Percentiles rank a stretch among this genome's conserved stretches.
Evolutionary conservation across 1,140 invertebrate species (phyloP).

Genomic region (Bombus impatiens): DNA sequence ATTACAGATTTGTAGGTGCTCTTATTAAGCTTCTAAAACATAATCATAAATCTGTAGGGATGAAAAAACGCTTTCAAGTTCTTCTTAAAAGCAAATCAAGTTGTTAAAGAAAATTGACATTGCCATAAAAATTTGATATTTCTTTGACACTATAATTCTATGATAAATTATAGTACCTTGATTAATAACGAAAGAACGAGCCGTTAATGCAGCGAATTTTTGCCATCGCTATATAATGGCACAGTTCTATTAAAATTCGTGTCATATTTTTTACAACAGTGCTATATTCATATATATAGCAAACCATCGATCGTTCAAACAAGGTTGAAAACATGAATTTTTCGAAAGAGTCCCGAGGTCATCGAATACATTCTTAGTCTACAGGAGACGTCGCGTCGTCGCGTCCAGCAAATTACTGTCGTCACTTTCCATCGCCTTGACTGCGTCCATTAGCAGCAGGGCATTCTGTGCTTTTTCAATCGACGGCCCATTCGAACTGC

Average conservation of each 20-base stretch:
- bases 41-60: not conserved
- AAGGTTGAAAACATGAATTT: too few species aligned
- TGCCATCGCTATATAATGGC: too few species aligned
- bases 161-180: too few species aligned
- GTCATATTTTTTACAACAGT: too few species aligned
- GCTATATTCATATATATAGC: too few species aligned
- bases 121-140: too few species aligned
- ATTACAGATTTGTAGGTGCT: not conserved
- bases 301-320: too few species aligned
- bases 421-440: not conserved
- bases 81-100: not conserved
- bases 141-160: too few species aligned
- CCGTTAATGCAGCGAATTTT: too few species aligned
- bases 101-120: not conserved
- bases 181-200: too few species aligned
- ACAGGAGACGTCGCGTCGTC: not conserved
- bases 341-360: not conserved
- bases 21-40: not conserved
- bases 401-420: slow-evolving; percentile 28
- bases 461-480: slow-evolving; percentile 42
- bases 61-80: not conserved
- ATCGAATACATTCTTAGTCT: not conserved
- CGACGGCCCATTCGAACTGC: slow-evolving; percentile 30
- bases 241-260: too few species aligned
- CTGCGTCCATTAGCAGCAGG: slow-evolving; percentile 26